Evolutionary conservation across 1,140 invertebrate species (phyloP).

Genomic region (Pseudomyrmex cubaensis): DNA sequence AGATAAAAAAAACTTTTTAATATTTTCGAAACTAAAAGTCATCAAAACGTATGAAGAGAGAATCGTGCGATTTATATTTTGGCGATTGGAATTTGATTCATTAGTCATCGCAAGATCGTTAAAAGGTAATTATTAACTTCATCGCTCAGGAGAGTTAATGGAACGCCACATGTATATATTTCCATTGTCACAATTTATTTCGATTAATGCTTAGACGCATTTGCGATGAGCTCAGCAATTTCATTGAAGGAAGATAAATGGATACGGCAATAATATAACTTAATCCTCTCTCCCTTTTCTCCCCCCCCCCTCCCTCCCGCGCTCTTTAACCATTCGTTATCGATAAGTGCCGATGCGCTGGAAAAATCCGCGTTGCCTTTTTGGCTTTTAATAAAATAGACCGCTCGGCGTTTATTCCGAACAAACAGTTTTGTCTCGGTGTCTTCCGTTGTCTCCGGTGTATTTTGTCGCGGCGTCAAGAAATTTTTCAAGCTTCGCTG

Average conservation of each 20-base stretch:
- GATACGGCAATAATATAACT: constrained; percentile 4
- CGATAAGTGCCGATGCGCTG: background rate
- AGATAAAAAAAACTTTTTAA: no score
- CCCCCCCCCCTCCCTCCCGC: no score
- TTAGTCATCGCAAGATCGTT: background rate
- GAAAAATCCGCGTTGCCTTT: constrained; percentile 1
- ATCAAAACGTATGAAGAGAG: background rate
- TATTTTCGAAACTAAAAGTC: no score
- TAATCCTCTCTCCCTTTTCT: constrained; percentile 4
- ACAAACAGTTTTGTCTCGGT: no score
- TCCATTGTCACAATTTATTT: constrained; percentile 30
- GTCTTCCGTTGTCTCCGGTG: no score
- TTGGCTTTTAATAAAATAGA: no score
- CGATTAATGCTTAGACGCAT: constrained; percentile 24
- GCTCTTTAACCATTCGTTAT: constrained; percentile 10
- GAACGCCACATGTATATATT: background rate
- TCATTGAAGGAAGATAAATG: constrained; percentile 34
- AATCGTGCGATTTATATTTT: no score
- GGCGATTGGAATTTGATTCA: background rate
- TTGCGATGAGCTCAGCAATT: constrained; percentile 25
- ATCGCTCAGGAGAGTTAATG: background rate
- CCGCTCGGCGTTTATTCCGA: no score
- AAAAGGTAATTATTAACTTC: constrained; percentile 11
- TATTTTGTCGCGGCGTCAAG: background rate
- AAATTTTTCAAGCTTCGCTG: background rate